phyloP scores from a whole-genome alignment of 2,888 invertebrate species.

The Drosophila leonis region DNA sequence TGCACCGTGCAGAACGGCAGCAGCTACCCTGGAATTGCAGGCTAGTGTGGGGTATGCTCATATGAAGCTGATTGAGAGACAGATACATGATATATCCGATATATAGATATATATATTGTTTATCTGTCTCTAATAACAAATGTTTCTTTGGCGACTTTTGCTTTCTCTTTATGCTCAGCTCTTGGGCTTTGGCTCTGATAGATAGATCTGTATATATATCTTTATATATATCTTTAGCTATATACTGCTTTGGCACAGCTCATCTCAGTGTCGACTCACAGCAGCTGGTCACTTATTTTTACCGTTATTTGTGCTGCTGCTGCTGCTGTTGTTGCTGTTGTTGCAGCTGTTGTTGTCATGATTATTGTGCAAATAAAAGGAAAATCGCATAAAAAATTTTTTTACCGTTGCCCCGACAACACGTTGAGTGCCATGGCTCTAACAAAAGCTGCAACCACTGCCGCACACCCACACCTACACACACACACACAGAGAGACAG shows the following conservation, averaged over 20 bases:
- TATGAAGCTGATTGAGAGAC: too few relatives aligned
- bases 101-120: too few relatives aligned
- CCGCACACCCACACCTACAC: not conserved
- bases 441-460: constrained; percentile 71
- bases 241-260: constrained; percentile 8
- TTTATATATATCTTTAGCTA: not conserved
- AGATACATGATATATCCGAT: too few relatives aligned
- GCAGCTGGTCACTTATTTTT: constrained; percentile 7
- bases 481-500: not conserved
- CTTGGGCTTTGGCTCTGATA: too few relatives aligned
- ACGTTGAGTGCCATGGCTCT: constrained; percentile 44
- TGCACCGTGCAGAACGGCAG: not conserved
- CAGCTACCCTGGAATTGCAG: constrained; percentile 21
- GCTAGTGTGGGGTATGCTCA: not conserved
- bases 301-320: constrained; percentile 1
- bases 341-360: constrained; percentile 41
- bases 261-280: constrained; percentile 28
- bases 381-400: constrained; percentile 51
- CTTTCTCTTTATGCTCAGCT: too few relatives aligned
- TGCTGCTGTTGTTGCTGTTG: constrained; percentile 17
- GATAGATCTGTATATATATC: too few relatives aligned
- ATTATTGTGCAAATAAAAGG: constrained; percentile 70
- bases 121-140: too few relatives aligned
- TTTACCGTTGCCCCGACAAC: constrained; percentile 64
- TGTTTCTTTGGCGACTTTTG: too few relatives aligned